A percentile compares a stretch with the other conserved stretches of the same genome.
phyloP scores from a whole-genome alignment of 37 sponge, comb jelly and placozoan genomes.

The Crambe crambe region DNA sequence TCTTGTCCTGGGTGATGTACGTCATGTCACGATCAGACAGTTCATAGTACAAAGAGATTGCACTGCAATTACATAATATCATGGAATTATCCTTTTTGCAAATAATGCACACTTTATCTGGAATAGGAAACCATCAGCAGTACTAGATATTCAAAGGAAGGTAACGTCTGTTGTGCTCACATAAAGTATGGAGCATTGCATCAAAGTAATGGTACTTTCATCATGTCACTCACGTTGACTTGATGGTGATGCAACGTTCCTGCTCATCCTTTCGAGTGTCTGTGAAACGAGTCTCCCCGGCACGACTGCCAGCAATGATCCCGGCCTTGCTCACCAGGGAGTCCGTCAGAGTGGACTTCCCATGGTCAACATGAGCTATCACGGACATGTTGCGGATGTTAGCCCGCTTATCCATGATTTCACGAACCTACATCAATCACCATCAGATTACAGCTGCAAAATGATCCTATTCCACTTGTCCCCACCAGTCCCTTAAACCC shows the following conservation, averaged over 20 bases:
- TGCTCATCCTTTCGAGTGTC: conserved; percentile 99
- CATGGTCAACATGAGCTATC: conserved; percentile 99
- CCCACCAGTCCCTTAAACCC: not conserved
- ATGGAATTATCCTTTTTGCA: too few species aligned
- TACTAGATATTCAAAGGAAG: too few species aligned
- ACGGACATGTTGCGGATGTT: conserved; percentile 99
- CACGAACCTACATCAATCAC: conserved; percentile 99
- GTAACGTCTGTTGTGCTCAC: not conserved
- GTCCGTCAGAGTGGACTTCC: conserved; percentile 98
- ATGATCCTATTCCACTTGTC: not conserved
- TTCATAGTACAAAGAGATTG: conserved; percentile 96
- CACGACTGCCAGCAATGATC: conserved; percentile 93
- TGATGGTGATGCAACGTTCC: conserved; percentile 99
- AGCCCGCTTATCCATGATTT: conserved; percentile 96
- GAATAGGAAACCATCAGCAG: too few species aligned
- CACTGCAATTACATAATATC: conserved; percentile 65
- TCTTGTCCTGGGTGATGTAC: conserved; percentile 74
- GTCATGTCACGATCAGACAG: conserved; percentile 78
- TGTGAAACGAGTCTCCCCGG: conserved; percentile 95
- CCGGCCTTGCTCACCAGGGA: conserved; percentile 98
- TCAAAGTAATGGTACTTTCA: too few species aligned
- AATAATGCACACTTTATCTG: too few species aligned
- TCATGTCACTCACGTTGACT: conserved; percentile 98
- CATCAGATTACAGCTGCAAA: too few species aligned
- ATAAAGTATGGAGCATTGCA: not conserved